These are phyloP conservation scores for Numenius phaeopus DNA, from an alignment of 2,797 vertebrate species.

Conservation along the genomic window DNA sequence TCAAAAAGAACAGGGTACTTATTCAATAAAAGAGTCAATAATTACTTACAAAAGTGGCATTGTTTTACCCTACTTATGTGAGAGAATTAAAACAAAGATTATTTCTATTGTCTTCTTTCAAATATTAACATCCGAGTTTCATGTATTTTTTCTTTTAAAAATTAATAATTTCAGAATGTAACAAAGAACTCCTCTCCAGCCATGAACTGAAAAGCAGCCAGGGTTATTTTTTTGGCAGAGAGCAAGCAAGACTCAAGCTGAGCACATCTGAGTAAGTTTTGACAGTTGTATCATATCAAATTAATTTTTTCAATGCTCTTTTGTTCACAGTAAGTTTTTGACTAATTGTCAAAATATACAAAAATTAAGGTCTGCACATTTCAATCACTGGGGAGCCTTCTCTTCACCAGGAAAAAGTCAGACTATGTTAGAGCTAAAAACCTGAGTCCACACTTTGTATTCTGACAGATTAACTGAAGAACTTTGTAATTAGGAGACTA, in stretches of 20 bases:
- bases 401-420: not conserved
- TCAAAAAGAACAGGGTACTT: not conserved
- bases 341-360: not conserved
- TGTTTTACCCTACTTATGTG: not conserved
- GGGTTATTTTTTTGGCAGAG: not conserved
- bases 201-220: not conserved
- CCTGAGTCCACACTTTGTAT: not conserved
- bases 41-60: not conserved
- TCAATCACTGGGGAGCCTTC: not conserved
- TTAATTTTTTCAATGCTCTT: not conserved
- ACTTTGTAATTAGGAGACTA: not conserved
- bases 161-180: not conserved
- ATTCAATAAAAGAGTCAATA: not conserved
- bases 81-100: not conserved
- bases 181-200: not conserved
- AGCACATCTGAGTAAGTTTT: conserved; percentile 4
- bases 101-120: not conserved
- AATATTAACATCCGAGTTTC: not conserved
- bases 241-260: not conserved
- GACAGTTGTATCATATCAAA: not conserved
- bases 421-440: not conserved
- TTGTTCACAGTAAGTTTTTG: not conserved
- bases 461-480: not conserved
- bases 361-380: not conserved
- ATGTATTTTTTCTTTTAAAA: not conserved